A percentile compares a stretch with the other conserved stretches of the same genome.
Evolutionary conservation across 1,140 invertebrate species (phyloP).

Genomic region (Drosophila triauraria): DNA sequence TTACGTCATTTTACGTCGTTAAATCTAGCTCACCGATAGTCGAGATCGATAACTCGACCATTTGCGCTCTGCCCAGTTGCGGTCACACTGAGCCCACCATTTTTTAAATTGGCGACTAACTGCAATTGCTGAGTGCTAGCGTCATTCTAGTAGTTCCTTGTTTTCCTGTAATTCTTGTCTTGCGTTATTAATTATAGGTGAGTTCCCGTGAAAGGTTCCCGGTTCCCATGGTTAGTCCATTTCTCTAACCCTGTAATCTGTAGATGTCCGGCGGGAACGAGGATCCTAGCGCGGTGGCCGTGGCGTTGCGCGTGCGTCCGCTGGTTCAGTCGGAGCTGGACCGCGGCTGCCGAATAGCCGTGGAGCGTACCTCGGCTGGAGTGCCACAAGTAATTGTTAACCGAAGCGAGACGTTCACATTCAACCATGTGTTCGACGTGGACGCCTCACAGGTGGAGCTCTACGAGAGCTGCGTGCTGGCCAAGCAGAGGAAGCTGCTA

Average conservation of each 20-base stretch:
- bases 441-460: constrained; percentile 90
- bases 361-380: constrained; percentile 87
- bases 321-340: constrained; percentile 90
- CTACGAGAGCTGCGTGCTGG: constrained; percentile 91
- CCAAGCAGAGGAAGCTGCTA: constrained; percentile 92
- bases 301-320: constrained; percentile 93
- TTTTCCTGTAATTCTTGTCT: not conserved
- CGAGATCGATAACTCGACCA: not conserved
- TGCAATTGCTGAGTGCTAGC: not conserved
- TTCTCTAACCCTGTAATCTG: not conserved
- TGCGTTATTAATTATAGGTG: not conserved
- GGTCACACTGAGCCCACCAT: constrained; percentile 14
- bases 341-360: constrained; percentile 89
- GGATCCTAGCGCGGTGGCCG: constrained; percentile 84
- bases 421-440: constrained; percentile 93
- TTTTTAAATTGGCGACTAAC: constrained; percentile 6
- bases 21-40: not conserved
- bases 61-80: not conserved
- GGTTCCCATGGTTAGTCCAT: not conserved
- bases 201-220: not conserved
- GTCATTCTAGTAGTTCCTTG: not conserved
- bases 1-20: not conserved
- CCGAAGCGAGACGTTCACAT: constrained; percentile 92
- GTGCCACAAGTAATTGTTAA: constrained; percentile 90
- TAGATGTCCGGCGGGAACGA: constrained; percentile 42